These are phyloP conservation scores for Aphidius ervi DNA, from an alignment of 1,140 invertebrate species.

Conservation along the genomic window DNA sequence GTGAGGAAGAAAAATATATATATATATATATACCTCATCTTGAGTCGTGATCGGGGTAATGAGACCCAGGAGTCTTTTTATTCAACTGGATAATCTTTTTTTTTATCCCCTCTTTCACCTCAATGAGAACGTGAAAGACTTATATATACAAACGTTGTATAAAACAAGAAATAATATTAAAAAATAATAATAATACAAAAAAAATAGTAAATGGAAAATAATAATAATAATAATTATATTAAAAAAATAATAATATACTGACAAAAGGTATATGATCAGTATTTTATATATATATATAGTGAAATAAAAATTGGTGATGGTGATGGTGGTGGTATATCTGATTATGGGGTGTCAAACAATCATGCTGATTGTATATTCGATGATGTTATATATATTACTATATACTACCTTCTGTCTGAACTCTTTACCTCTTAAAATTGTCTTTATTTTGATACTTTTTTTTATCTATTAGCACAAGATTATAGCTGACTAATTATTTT, in stretches of 20 bases:
- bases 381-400: conserved; percentile 11
- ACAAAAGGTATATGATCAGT: not conserved
- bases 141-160: conserved; percentile 2
- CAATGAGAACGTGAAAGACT: not conserved
- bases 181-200: conserved; percentile 21
- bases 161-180: conserved; percentile 14
- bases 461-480: too few relatives aligned
- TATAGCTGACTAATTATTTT: too few relatives aligned
- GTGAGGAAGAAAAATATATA: not conserved
- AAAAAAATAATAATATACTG: conserved; percentile 5
- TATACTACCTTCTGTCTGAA: conserved; percentile 8
- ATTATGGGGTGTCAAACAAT: conserved; percentile 57
- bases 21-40: conserved; percentile 38
- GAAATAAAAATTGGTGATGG: conserved; percentile 29
- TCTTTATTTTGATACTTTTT: too few relatives aligned
- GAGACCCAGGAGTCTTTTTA: conserved; percentile 36
- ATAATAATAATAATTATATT: conserved; percentile 8
- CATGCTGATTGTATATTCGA: conserved; percentile 52
- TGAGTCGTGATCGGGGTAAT: conserved; percentile 53
- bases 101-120: not conserved
- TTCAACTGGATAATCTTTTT: not conserved
- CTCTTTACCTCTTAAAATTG: not conserved
- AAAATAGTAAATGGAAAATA: conserved; percentile 4
- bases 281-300: conserved; percentile 10
- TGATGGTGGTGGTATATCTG: conserved; percentile 26